Conservation (phyloP, 1,140 invertebrate genomes). For the Apis cerana region DNA sequence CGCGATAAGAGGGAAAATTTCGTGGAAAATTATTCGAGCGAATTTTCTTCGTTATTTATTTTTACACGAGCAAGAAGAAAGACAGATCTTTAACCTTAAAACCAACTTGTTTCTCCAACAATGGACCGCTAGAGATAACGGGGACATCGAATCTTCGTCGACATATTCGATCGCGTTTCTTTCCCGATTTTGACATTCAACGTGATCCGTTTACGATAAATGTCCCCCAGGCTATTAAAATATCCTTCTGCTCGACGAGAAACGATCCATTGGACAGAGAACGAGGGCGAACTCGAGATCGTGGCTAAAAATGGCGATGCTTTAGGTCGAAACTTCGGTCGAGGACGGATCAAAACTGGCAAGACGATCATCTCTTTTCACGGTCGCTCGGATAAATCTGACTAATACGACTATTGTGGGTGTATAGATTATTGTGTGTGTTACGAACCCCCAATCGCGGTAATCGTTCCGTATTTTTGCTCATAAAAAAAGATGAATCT, state of each 20-base stretch:
- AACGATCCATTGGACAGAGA: not conserved
- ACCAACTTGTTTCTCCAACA: not conserved
- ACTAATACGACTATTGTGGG: not conserved
- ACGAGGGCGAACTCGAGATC: constrained; percentile 44
- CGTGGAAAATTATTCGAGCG: not conserved
- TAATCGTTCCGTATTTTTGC: not conserved
- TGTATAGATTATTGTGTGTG: constrained; percentile 24
- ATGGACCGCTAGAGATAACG: not conserved
- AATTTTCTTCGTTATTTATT: too few species aligned
- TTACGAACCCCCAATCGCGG: not conserved
- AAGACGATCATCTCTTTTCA: constrained; percentile 54
- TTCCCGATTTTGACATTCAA: not conserved
- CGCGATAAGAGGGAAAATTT: too few species aligned
- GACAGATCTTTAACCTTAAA: not conserved
- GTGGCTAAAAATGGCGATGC: constrained; percentile 63
- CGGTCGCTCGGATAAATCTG: constrained; percentile 50
- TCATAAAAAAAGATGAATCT: not conserved
- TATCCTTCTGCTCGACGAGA: constrained; percentile 13
- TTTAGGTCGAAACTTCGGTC: constrained; percentile 43
- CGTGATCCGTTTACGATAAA: constrained; percentile 35
- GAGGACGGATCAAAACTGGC: not conserved
- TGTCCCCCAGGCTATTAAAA: constrained; percentile 42
- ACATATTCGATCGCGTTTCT: not conserved
- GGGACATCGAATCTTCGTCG: too few species aligned
- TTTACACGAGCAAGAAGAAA: not conserved